Evolutionary conservation across 2,797 vertebrate genomes (phyloP).

Genomic region (Bradypodion pumilum): DNA sequence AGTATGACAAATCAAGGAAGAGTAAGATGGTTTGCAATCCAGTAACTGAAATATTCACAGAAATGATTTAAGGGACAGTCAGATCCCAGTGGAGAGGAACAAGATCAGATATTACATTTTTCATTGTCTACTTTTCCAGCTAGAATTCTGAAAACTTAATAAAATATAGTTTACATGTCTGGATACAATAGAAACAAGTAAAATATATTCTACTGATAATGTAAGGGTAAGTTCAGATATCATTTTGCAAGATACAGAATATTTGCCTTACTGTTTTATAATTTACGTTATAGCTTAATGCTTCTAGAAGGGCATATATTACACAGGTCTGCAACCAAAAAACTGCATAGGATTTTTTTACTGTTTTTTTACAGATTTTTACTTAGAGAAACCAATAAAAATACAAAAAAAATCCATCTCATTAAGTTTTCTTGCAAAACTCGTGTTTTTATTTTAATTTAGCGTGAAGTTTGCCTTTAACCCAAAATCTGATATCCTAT

Average conservation of each 20-base stretch:
- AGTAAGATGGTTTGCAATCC: conserved; percentile 37
- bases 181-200: neutral
- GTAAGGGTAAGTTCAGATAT: neutral
- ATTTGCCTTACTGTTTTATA: neutral
- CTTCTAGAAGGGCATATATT: neutral
- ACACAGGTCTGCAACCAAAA: too few relatives aligned
- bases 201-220: conserved; percentile 8
- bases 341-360: too few relatives aligned
- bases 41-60: neutral
- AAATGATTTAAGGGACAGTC: conserved; percentile 20
- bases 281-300: neutral
- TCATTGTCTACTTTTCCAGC: neutral
- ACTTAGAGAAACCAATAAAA: too few relatives aligned
- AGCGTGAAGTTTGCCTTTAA: too few relatives aligned
- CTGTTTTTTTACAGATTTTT: too few relatives aligned
- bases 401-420: too few relatives aligned
- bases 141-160: conserved; percentile 4
- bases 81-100: neutral
- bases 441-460: too few relatives aligned
- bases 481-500: too few relatives aligned
- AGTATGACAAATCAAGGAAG: conserved; percentile 8
- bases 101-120: conserved; percentile 19
- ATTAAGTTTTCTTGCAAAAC: too few relatives aligned
- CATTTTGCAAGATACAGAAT: neutral
- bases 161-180: neutral